Evolutionary conservation across 2,797 vertebrate genomes (phyloP).

Genomic region (Sorex maritimensis): DNA sequence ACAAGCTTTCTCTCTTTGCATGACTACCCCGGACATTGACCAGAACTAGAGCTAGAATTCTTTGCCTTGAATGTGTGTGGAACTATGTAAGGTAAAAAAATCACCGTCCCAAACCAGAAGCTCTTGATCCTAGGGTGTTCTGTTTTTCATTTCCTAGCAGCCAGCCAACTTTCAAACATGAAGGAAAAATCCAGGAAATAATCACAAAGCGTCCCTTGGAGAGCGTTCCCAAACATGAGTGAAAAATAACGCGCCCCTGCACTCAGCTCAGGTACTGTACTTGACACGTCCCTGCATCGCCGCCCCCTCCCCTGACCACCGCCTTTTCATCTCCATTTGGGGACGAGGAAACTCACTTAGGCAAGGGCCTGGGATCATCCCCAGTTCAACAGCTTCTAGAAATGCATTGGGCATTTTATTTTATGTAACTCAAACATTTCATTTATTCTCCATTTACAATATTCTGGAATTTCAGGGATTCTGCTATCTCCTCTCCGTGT

Average conservation of each 20-base stretch:
- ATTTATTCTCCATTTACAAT: no score
- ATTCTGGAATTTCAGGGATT: not conserved
- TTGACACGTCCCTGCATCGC: not conserved
- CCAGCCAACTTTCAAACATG: conserved; percentile 56
- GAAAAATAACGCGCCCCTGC: conserved; percentile 55
- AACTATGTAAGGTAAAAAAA: conserved; percentile 40
- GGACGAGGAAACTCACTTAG: no score
- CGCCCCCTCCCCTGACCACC: not conserved
- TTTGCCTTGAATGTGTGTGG: conserved; percentile 28
- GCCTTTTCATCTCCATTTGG: not conserved
- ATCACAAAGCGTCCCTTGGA: conserved; percentile 56
- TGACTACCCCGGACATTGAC: not conserved
- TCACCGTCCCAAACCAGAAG: conserved; percentile 9
- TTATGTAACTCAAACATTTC: no score
- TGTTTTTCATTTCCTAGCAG: conserved; percentile 61
- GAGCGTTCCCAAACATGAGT: conserved; percentile 62
- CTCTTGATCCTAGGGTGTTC: conserved; percentile 23
- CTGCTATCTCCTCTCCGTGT: not conserved
- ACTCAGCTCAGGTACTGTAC: conserved; percentile 34
- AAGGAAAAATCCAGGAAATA: conserved; percentile 60
- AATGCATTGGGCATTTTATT: no score
- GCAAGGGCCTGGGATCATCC: no score
- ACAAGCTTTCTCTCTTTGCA: not conserved
- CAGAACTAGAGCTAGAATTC: not conserved
- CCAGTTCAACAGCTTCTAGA: no score